Evolutionary conservation across 2,888 invertebrate genomes (phyloP), one percentile per base, ranked within the genome.

Genomic region (Chymomyza procnemis): DNA sequence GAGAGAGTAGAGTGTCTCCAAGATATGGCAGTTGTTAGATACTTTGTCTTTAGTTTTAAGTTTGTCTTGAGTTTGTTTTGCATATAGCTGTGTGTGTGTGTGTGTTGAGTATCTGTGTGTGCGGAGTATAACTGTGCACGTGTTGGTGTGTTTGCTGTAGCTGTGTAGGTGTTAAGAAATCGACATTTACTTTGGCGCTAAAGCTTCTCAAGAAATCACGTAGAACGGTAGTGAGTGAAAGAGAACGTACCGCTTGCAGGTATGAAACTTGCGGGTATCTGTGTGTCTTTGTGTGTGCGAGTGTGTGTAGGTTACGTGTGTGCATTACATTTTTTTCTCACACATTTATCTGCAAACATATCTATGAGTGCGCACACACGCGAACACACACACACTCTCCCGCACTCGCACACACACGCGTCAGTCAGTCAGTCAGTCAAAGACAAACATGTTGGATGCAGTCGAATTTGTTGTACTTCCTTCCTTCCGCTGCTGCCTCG

Each of bases 321-420:
- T 73, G 71, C 69, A 64, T 66, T 72, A 76, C 74, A 78, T 80
- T 82, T 78, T 82, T 78, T 69, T 55, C 76, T 58, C 61, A 66
- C 74, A 79, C 77, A 71, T 70, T 70, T 81, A 85, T 81, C 85
- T 78, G 83, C 80, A 83, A 85, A 78, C 78, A 85, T 75, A 81
- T 83, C 85, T 26, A 26, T 26, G 26, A 26, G 26, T 26, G 26
- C 8, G 4, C 26, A 26, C 26, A 5, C 26, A 58, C 55, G 48
- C 62, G 62, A 59, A 65, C 64, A 64, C 57, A 30, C 56, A 16
- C 73, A 55, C 30, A 48, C 19, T 18, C 52, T 8, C 47, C 46
- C 54, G 18, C 41, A 30, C 30, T 14, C 57, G 19, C 58, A 30
- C 47, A 26, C 63, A 46, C 30, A 59, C 21, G 47, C 59, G 14